Conservation (phyloP, 2,888 invertebrate genomes). For the Athetis lepigone region DNA sequence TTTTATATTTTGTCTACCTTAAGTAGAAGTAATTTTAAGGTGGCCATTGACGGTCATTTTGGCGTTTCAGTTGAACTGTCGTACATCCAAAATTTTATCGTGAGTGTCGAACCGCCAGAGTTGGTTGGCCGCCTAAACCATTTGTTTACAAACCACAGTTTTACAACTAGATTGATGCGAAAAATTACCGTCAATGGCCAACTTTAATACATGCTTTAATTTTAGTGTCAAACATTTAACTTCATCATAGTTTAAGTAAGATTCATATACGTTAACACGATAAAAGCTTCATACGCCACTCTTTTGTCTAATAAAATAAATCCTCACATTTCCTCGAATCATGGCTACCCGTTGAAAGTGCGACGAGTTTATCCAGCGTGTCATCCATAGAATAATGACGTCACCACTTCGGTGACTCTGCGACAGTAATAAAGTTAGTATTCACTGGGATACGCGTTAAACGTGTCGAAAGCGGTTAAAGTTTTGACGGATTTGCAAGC, state of each 20-base stretch:
- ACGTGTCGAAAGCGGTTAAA: slow-evolving; percentile 36
- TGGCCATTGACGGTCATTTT: too few relatives aligned
- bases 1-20: too few relatives aligned
- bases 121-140: too few relatives aligned
- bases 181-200: too few relatives aligned
- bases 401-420: slow-evolving; percentile 42
- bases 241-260: neutral
- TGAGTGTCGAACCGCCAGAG: too few relatives aligned
- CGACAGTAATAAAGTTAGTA: slow-evolving; percentile 51
- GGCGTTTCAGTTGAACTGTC: too few relatives aligned
- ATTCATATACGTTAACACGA: neutral
- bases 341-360: slow-evolving; percentile 38
- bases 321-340: slow-evolving; percentile 4
- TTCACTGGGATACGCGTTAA: slow-evolving; percentile 41
- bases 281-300: neutral
- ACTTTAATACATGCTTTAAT: too few relatives aligned
- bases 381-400: slow-evolving; percentile 59
- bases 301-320: slow-evolving; percentile 12
- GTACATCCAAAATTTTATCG: too few relatives aligned
- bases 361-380: slow-evolving; percentile 47
- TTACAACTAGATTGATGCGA: too few relatives aligned
- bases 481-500: slow-evolving; percentile 30
- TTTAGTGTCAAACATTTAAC: neutral
- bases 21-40: too few relatives aligned
- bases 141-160: too few relatives aligned